These are phyloP conservation scores for Boloria euphrosyne DNA, from an alignment of 2,888 invertebrate genomes.

Conservation along the genomic window DNA sequence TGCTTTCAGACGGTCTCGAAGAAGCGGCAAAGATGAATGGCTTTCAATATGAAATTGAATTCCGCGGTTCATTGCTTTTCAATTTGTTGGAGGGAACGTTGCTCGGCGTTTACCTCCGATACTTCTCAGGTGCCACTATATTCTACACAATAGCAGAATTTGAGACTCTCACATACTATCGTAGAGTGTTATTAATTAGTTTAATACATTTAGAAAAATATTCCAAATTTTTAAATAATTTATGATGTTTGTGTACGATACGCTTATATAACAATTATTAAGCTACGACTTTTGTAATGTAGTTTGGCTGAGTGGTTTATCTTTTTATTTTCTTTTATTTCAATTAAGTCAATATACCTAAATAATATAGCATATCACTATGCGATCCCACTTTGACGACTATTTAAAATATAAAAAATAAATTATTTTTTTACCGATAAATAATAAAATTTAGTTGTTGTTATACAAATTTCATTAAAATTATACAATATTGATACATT, in stretches of 20 bases:
- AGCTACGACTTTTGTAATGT: too few relatives aligned
- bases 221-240: background rate
- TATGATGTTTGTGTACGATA: background rate
- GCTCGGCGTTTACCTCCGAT: conserved; percentile 70
- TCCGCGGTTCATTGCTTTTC: conserved; percentile 86
- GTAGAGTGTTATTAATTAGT: background rate
- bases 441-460: too few relatives aligned
- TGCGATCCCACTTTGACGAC: too few relatives aligned
- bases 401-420: too few relatives aligned
- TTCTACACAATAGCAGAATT: conserved; percentile 25
- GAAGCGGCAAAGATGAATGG: conserved; percentile 82
- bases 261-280: too few relatives aligned
- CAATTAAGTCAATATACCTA: too few relatives aligned
- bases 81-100: conserved; percentile 80
- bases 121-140: conserved; percentile 61
- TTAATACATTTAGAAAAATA: too few relatives aligned
- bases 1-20: conserved; percentile 74
- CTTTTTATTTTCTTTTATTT: too few relatives aligned
- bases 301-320: too few relatives aligned
- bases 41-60: conserved; percentile 87
- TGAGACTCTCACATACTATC: background rate
- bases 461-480: background rate
- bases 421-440: too few relatives aligned
- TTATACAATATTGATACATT: background rate
- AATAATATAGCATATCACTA: too few relatives aligned